Base-by-base conservation (phyloP, 1,140 invertebrate species). In the Drosophila rhopaloa region DNA sequence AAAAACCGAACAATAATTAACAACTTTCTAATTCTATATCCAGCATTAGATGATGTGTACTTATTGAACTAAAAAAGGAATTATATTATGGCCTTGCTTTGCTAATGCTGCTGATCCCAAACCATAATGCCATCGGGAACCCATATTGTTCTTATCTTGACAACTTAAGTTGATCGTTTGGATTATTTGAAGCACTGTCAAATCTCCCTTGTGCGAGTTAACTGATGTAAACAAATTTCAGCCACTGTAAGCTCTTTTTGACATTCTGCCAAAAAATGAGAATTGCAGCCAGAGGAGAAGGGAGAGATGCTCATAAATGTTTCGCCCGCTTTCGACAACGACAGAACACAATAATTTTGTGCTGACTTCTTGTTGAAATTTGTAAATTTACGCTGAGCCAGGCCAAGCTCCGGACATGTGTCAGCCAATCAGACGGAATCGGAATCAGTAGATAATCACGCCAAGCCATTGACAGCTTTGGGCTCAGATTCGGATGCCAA, bases 341-440 rank as follows among this genome's bases (percentile, higher is more conserved):
- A 51, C 70, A 51, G 35, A 88, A 83, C 79, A 83, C 72, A 78
- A 88, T 88, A 78, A 89, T 88, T 89, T 89, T 84, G 67, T 80
- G 80, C 84, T 89, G 84, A 88, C 73, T 88, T 88, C 82, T 88
- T 88, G 84, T 84, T 88, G 84, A 88, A 88, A 88, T 89, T 81
- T 84, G 73, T 71, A 77, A 88, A 88, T 88, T 88, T 88, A 54
- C 54, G 83, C 79, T 89, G 83, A 89, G 76, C 72, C 70, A 79
- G 61, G 61, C 78, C 53, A 55, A 57, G 48, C 61, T 47, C 13
- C 46, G 5, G 59, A 79, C 79, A 81, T 80, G 75, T 67, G 66
- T 56, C 72, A 83, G 76, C 56, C 76, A 74, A 59, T 44, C 80
- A 61, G 61, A 58, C 41, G 46, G 57, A 46, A 60, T 47, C 55